phyloP scores from a whole-genome alignment of 2,797 vertebrate species.

The Xiphophorus birchmanni region DNA sequence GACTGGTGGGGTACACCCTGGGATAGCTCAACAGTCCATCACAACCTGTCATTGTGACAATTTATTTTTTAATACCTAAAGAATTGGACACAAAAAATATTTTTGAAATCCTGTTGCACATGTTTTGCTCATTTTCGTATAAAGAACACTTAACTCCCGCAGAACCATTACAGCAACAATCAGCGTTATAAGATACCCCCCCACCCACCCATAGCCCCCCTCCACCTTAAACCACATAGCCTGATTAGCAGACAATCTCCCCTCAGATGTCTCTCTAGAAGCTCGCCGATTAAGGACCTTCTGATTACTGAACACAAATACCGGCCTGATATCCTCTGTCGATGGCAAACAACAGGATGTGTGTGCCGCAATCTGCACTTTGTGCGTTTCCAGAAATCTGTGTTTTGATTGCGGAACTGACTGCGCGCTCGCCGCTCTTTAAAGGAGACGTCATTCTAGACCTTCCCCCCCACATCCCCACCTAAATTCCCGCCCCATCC shows the following conservation, averaged over 20 bases:
- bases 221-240: constrained; percentile 51
- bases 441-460: constrained; percentile 44
- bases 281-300: constrained; percentile 61
- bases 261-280: constrained; percentile 63
- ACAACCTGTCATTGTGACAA: not conserved
- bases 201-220: not conserved
- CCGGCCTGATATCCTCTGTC: constrained; percentile 69
- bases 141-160: constrained; percentile 6
- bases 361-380: constrained; percentile 61
- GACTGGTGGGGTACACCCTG: too few species aligned
- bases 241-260: constrained; percentile 70
- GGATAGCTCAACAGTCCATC: not conserved
- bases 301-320: constrained; percentile 79
- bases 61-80: not conserved
- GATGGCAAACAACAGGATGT: constrained; percentile 75
- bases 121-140: not conserved
- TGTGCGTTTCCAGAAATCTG: constrained; percentile 54
- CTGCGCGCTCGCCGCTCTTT: constrained; percentile 71
- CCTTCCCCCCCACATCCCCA: constrained; percentile 36
- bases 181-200: constrained; percentile 39
- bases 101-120: not conserved
- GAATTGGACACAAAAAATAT: not conserved
- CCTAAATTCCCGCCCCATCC: too few species aligned
- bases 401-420: constrained; percentile 84
- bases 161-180: constrained; percentile 20